Base-by-base conservation (phyloP, 2,888 invertebrate genomes). In the Orchestes rusci region DNA sequence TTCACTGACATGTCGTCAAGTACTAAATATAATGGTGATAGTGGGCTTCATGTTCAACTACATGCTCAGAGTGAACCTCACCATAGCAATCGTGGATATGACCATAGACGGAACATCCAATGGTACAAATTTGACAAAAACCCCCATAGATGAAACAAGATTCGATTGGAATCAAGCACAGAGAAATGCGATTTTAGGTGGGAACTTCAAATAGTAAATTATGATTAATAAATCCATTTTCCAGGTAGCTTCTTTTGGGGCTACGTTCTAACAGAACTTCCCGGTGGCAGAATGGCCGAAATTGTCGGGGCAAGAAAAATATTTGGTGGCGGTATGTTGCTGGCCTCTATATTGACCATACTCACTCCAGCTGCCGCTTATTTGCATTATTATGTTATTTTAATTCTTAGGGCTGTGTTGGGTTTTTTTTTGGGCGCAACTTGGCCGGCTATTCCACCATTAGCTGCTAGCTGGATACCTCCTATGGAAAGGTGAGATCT, bases 401-500 rank as follows among this genome's bases (percentile, higher is more conserved):
- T 90, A 35, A 73, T 80, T 8, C 70, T 85, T 5, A 73, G 94
- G 47, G 52, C 52, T 3, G 44, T 50, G 3, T 33, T 52, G 12
- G 69, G 67, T 7, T 67, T 66, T 59, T 68, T 67, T 51, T 56
- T 77, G 73, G 87, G 90, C 37, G 91, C 87, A 10, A 88, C 90
- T 5, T 95, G 93, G 84, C 95, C 95, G 0, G 88, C 93, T 4
- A 91, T 94, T 61, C 87, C 91, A 47, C 87, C 91, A 3, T 82
- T 96, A 77, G 90, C 91, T 28, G 88, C 92, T 4, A 82, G 84
- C 52, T 96, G 95, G 95, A 88, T 94, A 46, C 94, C 94, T 4
- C 93, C 93, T 8, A 78, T 85, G 74, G 94, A 96, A 65, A 78
- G 94, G 53, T 48, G 16, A n/a, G n/a, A n/a, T n/a, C n/a, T n/a